These are phyloP conservation scores for Catagonus wagneri DNA, from an alignment of 2,113 vertebrate species.

Conservation along the genomic window DNA sequence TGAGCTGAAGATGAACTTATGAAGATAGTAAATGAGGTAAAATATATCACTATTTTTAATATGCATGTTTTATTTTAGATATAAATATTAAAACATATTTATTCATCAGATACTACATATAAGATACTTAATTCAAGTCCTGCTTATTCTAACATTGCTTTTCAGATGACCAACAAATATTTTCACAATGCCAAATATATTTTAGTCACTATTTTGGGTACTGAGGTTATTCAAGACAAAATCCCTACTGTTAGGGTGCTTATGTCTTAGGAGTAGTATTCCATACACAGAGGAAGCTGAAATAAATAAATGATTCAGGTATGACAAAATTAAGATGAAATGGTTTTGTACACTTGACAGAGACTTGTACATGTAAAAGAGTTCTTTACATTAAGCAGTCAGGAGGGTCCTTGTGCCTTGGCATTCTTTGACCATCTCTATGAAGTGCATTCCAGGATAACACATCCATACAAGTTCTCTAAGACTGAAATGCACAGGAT, in stretches of 20 bases:
- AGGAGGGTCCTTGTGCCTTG: background rate
- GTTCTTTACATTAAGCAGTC: background rate
- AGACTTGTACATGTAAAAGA: background rate
- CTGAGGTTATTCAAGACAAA: background rate
- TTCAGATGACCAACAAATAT: background rate
- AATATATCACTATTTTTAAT: background rate
- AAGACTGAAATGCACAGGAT: background rate
- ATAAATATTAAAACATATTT: background rate
- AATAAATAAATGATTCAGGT: background rate
- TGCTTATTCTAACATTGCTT: background rate
- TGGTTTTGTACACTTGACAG: background rate
- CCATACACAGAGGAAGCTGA: background rate
- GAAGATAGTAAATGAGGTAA: background rate
- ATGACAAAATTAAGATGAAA: background rate
- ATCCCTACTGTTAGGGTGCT: background rate
- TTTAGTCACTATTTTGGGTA: background rate
- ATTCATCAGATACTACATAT: background rate
- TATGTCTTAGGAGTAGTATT: background rate
- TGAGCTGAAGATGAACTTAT: background rate
- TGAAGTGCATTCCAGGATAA: background rate
- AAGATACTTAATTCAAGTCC: background rate
- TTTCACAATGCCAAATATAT: background rate
- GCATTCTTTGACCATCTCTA: background rate
- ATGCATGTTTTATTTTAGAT: background rate
- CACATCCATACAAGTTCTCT: background rate